Percentiles rank a stretch among this genome's conserved stretches.
These are phyloP conservation scores for Diabrotica balteata DNA, from an alignment of 2,888 invertebrate genomes.

Conservation along the genomic window DNA sequence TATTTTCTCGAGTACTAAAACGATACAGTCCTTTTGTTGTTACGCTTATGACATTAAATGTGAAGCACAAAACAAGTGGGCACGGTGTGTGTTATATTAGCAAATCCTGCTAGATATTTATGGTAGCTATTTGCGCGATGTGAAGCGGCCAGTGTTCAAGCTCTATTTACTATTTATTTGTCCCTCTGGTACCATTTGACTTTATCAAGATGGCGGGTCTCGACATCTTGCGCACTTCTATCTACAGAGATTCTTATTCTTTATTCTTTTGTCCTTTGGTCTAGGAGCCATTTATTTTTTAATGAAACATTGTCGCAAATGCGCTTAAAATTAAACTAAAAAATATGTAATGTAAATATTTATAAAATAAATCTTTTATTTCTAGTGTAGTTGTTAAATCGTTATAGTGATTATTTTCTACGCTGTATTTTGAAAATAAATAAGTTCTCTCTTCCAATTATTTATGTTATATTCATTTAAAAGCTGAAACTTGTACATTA, in stretches of 20 bases:
- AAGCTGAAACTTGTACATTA: too few species aligned
- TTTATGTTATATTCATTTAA: too few species aligned
- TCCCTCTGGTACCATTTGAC: conserved; percentile 57
- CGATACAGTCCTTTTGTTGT: not conserved
- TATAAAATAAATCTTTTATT: too few species aligned
- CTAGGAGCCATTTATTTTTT: not conserved
- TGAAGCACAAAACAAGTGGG: conserved; percentile 43
- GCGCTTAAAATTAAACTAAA: too few species aligned
- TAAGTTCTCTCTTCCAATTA: too few species aligned
- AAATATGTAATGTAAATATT: too few species aligned
- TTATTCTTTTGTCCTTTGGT: conserved; percentile 16
- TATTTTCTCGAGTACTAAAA: not conserved
- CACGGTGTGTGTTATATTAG: conserved; percentile 47
- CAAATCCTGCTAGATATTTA: conserved; percentile 55
- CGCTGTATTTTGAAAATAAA: too few species aligned
- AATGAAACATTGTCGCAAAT: too few species aligned
- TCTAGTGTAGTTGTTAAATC: too few species aligned
- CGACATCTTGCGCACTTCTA: conserved; percentile 41
- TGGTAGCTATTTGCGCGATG: conserved; percentile 56
- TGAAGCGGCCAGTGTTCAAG: conserved; percentile 54
- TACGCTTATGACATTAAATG: conserved; percentile 33
- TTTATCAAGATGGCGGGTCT: conserved; percentile 58
- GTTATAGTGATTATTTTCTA: too few species aligned
- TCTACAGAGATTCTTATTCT: conserved; percentile 35
- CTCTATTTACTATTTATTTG: conserved; percentile 61